phyloP scores from a whole-genome alignment of 2,888 invertebrate genomes.

The Tetheella fluctuosa region DNA sequence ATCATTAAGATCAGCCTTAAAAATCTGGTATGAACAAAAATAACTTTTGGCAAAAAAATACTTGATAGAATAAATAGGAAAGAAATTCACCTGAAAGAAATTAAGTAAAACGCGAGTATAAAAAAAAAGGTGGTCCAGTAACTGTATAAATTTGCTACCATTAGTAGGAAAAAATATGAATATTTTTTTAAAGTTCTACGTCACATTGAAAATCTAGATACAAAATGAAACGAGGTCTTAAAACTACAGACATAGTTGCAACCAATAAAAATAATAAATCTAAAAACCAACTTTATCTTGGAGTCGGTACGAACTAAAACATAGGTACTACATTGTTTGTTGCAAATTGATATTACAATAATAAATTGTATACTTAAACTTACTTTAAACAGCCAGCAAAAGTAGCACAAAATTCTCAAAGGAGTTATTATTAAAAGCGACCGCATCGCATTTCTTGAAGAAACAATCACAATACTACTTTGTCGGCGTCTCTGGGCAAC shows the following conservation, averaged over 20 bases:
- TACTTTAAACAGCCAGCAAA: neutral
- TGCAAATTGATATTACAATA: neutral
- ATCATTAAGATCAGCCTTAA: too few species aligned
- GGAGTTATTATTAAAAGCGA: slow-evolving; percentile 40
- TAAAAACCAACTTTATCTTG: neutral
- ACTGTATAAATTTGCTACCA: too few species aligned
- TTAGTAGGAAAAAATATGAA: too few species aligned
- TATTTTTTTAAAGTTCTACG: neutral
- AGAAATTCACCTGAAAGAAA: too few species aligned
- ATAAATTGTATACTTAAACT: slow-evolving; percentile 7
- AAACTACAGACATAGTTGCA: neutral
- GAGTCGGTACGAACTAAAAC: neutral
- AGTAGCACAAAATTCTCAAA: neutral
- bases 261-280: neutral
- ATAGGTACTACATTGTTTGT: neutral
- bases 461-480: slow-evolving; percentile 38
- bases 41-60: too few species aligned
- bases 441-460: slow-evolving; percentile 28
- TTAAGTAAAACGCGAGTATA: too few species aligned
- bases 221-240: neutral
- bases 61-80: too few species aligned
- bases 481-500: slow-evolving; percentile 25
- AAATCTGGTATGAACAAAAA: too few species aligned
- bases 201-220: neutral
- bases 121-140: too few species aligned